These are phyloP conservation scores for Hylyphantes graminicola DNA, from an alignment of 1,140 invertebrate species.

Conservation along the genomic window DNA sequence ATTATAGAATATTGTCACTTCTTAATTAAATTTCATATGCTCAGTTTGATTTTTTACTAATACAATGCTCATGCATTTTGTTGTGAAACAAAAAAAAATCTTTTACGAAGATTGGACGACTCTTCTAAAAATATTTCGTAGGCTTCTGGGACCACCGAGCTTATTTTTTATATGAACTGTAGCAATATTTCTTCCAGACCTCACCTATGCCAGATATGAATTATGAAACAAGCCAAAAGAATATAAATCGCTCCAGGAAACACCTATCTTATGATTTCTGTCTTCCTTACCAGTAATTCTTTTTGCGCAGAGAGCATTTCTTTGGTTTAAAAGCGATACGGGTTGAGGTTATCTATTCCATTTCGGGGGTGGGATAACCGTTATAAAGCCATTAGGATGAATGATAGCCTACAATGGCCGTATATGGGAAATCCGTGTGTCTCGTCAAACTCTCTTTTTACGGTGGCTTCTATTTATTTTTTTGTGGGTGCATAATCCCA, in stretches of 20 bases:
- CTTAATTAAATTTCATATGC: too few relatives aligned
- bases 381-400: slow-evolving; percentile 45
- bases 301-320: slow-evolving; percentile 7
- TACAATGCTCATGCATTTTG: too few relatives aligned
- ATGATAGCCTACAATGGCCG: slow-evolving; percentile 5
- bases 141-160: too few relatives aligned
- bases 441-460: background rate
- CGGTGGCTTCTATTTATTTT: background rate
- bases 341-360: too few relatives aligned
- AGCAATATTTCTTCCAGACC: background rate
- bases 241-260: slow-evolving; percentile 9
- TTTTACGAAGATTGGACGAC: too few relatives aligned
- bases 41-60: too few relatives aligned
- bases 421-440: slow-evolving; percentile 33
- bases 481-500: background rate
- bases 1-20: too few relatives aligned
- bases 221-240: slow-evolving; percentile 25
- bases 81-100: too few relatives aligned
- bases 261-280: background rate
- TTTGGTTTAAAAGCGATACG: background rate
- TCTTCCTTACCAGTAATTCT: background rate
- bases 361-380: background rate
- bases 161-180: too few relatives aligned
- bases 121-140: too few relatives aligned
- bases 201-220: slow-evolving; percentile 30